A percentile compares a stretch with the other conserved stretches of the same genome.
phyloP scores from a whole-genome alignment of 2,797 vertebrate species.

The Anguilla pacifica region DNA sequence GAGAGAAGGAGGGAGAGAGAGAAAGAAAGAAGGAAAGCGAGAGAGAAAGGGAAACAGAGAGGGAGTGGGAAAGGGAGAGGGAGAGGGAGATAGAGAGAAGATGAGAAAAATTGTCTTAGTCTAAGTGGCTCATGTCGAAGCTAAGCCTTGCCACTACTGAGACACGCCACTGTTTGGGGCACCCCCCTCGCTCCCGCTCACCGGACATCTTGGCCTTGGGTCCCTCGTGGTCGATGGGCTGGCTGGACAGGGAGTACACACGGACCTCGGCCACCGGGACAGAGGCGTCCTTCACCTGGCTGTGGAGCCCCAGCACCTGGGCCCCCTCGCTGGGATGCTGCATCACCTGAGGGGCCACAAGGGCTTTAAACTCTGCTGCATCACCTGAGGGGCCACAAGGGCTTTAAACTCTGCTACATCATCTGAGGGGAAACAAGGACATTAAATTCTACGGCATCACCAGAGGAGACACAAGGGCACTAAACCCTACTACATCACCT shows the following conservation, averaged over 20 bases:
- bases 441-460: no score
- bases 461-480: not conserved
- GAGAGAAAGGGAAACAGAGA: not conserved
- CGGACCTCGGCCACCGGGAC: constrained; percentile 90
- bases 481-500: not conserved
- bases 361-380: not conserved
- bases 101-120: not conserved
- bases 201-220: constrained; percentile 88
- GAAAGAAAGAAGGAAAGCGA: not conserved
- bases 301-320: constrained; percentile 90
- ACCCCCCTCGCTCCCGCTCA: constrained; percentile 50
- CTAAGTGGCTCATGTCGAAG: not conserved
- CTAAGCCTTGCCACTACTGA: not conserved
- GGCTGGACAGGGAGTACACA: constrained; percentile 94
- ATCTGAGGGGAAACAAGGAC: not conserved
- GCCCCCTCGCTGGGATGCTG: constrained; percentile 93
- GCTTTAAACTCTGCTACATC: not conserved
- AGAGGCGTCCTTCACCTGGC: constrained; percentile 89
- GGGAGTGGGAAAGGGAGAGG: not conserved
- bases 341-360: constrained; percentile 79
- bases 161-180: not conserved
- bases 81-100: not conserved
- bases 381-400: not conserved
- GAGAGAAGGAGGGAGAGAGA: not conserved
- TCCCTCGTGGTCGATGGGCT: constrained; percentile 93